Evolutionary conservation across 2,113 vertebrate genomes (phyloP).

Genomic region (Stercorarius parasiticus): DNA sequence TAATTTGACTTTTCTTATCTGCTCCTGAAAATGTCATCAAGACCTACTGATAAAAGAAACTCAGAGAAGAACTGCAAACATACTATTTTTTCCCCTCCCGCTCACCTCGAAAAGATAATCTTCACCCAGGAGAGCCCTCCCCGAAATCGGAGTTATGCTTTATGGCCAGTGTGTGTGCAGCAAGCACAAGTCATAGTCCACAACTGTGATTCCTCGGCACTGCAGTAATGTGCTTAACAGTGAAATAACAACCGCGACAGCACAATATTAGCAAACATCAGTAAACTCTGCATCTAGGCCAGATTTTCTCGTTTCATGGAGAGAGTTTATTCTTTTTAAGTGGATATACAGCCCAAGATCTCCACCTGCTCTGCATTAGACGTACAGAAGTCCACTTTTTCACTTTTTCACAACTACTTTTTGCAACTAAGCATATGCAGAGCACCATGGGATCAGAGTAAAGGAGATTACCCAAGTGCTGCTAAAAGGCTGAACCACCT

Average conservation of each 20-base stretch:
- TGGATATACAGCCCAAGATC: not conserved
- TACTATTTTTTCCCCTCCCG: not conserved
- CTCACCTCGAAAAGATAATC: not conserved
- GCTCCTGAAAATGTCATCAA: constrained; percentile 52
- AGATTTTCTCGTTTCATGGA: not conserved
- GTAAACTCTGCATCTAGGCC: not conserved
- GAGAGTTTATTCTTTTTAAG: not conserved
- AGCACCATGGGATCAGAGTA: not conserved
- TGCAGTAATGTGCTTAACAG: not conserved
- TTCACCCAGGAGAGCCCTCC: not conserved
- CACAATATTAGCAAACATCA: not conserved
- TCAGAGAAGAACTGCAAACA: not conserved
- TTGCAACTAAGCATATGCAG: not conserved
- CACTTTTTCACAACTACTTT: not conserved
- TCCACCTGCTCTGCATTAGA: not conserved
- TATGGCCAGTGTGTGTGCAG: not conserved
- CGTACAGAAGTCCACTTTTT: not conserved
- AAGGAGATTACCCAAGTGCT: not conserved
- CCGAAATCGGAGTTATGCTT: not conserved
- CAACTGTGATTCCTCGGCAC: not conserved
- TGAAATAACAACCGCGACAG: not conserved
- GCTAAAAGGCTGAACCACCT: not conserved
- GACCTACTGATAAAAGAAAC: not conserved
- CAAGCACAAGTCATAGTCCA: not conserved
- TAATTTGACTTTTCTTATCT: constrained; percentile 12